Conservation (phyloP, 2,797 vertebrate genomes). For the Steatocranus sp. region DNA sequence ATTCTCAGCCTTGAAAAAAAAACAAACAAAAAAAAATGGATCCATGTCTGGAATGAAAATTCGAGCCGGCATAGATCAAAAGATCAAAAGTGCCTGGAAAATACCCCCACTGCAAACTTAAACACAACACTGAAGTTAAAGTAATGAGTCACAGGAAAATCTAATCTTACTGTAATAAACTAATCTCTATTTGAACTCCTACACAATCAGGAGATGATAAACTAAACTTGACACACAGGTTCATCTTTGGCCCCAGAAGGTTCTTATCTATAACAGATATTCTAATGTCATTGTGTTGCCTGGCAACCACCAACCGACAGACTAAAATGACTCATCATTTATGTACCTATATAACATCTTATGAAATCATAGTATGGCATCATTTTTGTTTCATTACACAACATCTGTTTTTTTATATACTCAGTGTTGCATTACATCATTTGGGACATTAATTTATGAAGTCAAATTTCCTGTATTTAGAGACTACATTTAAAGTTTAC, state of each 20-base stretch:
- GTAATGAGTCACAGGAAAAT: background rate
- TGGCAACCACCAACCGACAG: accelerated
- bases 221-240: background rate
- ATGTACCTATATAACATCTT: background rate
- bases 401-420: background rate
- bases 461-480: background rate
- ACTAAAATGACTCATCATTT: background rate
- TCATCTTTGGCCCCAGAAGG: background rate
- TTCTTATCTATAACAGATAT: background rate
- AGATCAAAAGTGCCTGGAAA: background rate
- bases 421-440: background rate
- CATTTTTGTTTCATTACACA: background rate
- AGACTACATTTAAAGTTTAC: background rate
- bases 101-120: background rate
- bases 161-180: background rate
- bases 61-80: accelerated
- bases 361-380: background rate
- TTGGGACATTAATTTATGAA: background rate
- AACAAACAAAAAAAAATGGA: background rate
- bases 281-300: background rate
- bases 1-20: background rate
- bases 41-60: background rate
- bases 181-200: background rate
- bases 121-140: background rate
- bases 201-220: background rate